These are phyloP conservation scores for Blastobasis lacticolella DNA, from an alignment of 2,888 invertebrate species.

Conservation along the genomic window DNA sequence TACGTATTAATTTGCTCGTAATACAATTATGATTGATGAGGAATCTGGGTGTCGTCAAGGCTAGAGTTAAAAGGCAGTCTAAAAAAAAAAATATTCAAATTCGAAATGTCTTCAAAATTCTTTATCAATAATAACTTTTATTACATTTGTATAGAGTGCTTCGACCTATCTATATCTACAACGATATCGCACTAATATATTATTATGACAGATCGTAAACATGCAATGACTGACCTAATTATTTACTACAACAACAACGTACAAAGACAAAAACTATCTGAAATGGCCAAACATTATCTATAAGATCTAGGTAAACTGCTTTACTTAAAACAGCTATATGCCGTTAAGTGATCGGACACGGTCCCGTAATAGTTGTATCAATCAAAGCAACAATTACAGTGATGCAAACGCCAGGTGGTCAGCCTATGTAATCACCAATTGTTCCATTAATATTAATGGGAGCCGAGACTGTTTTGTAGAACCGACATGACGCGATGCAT, in stretches of 20 bases:
- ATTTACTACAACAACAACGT: too few relatives aligned
- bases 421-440: slow-evolving; percentile 38
- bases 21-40: too few relatives aligned
- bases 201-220: background rate
- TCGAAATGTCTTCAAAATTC: too few relatives aligned
- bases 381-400: slow-evolving; percentile 46
- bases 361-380: slow-evolving; percentile 35
- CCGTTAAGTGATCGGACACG: slow-evolving; percentile 26
- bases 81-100: too few relatives aligned
- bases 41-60: too few relatives aligned
- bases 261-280: too few relatives aligned
- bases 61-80: too few relatives aligned
- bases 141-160: slow-evolving; percentile 3
- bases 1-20: too few relatives aligned
- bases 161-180: background rate
- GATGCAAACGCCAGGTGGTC: slow-evolving; percentile 52
- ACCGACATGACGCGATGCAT: slow-evolving; percentile 27
- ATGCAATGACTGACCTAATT: background rate
- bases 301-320: slow-evolving; percentile 8
- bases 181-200: background rate
- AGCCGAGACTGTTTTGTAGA: slow-evolving; percentile 12
- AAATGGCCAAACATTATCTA: slow-evolving; percentile 3
- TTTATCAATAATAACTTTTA: background rate
- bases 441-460: slow-evolving; percentile 41
- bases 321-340: background rate